Evolutionary conservation across 2,113 vertebrate species (phyloP).

Genomic region (human (Homo sapiens)): GRCh38 chr2:196163501-196164000

Average conservation of each 20-base stretch:
- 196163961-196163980: no score
- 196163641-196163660: constrained; percentile 2
- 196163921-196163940: no score
- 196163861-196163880: no score
- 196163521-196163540: not conserved
- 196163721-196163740: constrained; percentile 29
- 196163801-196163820: no score
- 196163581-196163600: not conserved
- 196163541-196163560: not conserved
- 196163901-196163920: no score
- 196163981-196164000: no score
- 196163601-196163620: not conserved
- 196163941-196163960: no score
- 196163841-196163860: no score
- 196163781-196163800: no score
- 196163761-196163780: no score
- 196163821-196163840: no score
- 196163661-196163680: not conserved
- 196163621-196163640: constrained; percentile 22
- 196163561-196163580: not conserved
- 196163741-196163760: not conserved
- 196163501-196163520: constrained; percentile 45
- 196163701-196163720: not conserved
- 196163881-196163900: no score
- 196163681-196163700: not conserved